These are phyloP conservation scores for Meta bourneti DNA, from an alignment of 2,888 invertebrate genomes.

Conservation along the genomic window DNA sequence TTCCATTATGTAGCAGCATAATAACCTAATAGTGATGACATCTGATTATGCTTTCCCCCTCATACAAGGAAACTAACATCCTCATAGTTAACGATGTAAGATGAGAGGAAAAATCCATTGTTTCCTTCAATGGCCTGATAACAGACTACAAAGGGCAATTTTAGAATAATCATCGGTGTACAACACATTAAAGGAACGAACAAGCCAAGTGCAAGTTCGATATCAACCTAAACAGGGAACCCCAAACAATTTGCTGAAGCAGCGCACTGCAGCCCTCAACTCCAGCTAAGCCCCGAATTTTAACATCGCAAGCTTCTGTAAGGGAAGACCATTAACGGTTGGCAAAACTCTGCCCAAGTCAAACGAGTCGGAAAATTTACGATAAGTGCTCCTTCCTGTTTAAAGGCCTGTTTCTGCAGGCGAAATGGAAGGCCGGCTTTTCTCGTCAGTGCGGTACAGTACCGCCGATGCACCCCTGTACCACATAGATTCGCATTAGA, in stretches of 20 bases:
- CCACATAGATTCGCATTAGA: slow-evolving; percentile 5
- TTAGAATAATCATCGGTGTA: neutral
- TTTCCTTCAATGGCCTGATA: neutral
- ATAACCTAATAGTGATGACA: neutral
- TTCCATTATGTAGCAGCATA: neutral
- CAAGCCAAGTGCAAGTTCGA: neutral
- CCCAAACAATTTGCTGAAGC: slow-evolving; percentile 7
- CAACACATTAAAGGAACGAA: neutral
- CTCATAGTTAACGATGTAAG: neutral
- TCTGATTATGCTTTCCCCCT: neutral
- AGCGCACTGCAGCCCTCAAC: slow-evolving; percentile 3
- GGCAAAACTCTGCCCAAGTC: neutral
- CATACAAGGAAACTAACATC: neutral
- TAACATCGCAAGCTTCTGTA: neutral
- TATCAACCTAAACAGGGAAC: neutral
- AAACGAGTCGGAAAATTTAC: slow-evolving; percentile 72
- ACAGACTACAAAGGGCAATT: neutral
- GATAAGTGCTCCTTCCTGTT: slow-evolving; percentile 73
- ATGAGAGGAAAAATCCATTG: neutral
- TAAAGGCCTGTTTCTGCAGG: neutral
- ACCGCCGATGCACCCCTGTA: neutral
- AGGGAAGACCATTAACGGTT: slow-evolving; percentile 45
- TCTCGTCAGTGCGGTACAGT: neutral
- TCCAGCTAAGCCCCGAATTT: slow-evolving; percentile 19
- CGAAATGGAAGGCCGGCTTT: no score